Base-by-base conservation (phyloP, 2,888 invertebrate genomes). In the Celastrina argiolus region DNA sequence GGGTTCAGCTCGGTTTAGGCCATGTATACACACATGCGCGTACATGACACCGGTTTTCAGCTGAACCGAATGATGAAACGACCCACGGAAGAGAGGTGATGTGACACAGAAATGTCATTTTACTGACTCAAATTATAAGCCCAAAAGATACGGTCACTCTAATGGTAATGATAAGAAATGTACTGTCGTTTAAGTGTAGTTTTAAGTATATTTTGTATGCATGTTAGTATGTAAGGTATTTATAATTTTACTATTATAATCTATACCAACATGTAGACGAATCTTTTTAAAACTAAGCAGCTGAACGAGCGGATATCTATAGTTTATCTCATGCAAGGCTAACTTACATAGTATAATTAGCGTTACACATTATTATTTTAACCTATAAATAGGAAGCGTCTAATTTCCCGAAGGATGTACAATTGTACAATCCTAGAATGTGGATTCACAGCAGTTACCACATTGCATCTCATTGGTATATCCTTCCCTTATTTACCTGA, bases 391-490 rank as follows among this genome's bases (percentile, higher is more conserved):
- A 36, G 61, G 87, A 86, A 84, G 77, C 76, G 69, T 73, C 79
- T 83, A 81, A 80, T 86, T 51, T 14, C 81, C 68, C 65, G 68
- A 68, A 78, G 78, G 74, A 68, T 69, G 67, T 71, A 66, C 45
- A 31, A 18, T 69, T 68, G 64, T 71, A 69, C 69, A 72, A 69
- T 72, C 70, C 70, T 66, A 67, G 71, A 69, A 72, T 71, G 66
- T 69, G 68, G 69, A 69, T 71, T 71, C 69, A 66, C 69, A 77
- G 76, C 76, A 75, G 72, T 67, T 70, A 67, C 73, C 73, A 69
- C 68, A 45, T 59, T 66, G 66, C 59, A 71, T 70, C 67, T 69
- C 69, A 70, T 71, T 72, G 63, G 36, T 56, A 70, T 76, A 76
- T 79, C 77, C 76, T 76, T 69, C 65, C 67, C 66, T 70, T 69